phyloP scores from a whole-genome alignment of 2,113 vertebrate species.

The Athene noctua region DNA sequence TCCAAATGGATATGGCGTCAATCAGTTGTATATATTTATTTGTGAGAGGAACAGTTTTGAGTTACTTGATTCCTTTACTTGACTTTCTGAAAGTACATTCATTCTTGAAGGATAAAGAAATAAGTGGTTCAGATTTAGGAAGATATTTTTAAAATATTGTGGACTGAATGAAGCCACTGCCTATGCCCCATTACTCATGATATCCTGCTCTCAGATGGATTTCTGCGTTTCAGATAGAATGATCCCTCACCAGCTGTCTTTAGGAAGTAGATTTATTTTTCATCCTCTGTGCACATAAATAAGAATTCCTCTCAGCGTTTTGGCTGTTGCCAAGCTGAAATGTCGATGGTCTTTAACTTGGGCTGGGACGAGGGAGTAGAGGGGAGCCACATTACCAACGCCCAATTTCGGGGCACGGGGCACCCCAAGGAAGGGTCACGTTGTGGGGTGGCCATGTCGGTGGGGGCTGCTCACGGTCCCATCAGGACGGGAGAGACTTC shows the following conservation, averaged over 20 bases:
- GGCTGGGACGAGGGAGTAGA: not conserved
- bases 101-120: not conserved
- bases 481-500: not conserved
- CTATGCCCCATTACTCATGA: not conserved
- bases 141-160: not conserved
- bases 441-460: not conserved
- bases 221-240: not conserved
- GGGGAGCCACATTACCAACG: not conserved
- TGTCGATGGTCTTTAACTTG: not conserved
- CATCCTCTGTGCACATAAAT: not conserved
- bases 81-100: not conserved
- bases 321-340: too few species aligned
- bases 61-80: not conserved
- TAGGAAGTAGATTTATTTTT: not conserved
- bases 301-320: not conserved
- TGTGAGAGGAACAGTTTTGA: not conserved
- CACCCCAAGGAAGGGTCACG: not conserved
- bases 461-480: not conserved
- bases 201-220: not conserved
- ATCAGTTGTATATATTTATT: not conserved
- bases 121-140: not conserved
- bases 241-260: not conserved
- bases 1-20: not conserved
- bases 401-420: not conserved
- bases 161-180: not conserved